phyloP scores from a whole-genome alignment of 1,140 invertebrate species.

The Ganaspis sp. region DNA sequence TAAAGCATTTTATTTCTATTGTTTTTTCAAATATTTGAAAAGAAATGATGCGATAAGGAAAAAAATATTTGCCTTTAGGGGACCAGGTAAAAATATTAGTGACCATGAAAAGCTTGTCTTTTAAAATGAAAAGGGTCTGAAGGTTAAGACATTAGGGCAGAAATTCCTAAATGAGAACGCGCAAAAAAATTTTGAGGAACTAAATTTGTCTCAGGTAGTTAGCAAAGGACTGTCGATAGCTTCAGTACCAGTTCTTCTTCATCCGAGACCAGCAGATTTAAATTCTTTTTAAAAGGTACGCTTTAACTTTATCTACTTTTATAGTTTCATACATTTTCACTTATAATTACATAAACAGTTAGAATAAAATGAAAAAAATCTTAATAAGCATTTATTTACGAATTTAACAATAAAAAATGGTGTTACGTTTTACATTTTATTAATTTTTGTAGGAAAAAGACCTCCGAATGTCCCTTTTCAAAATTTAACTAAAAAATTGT shows the following conservation, averaged over 20 bases:
- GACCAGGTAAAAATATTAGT: not conserved
- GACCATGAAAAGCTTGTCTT: not conserved
- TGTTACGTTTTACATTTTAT: too few relatives aligned
- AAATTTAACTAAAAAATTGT: too few relatives aligned
- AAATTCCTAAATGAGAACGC: not conserved
- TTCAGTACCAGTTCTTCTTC: not conserved
- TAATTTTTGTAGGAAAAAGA: too few relatives aligned
- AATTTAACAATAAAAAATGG: too few relatives aligned
- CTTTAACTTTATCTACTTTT: too few relatives aligned
- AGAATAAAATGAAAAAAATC: too few relatives aligned
- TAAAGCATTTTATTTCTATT: too few relatives aligned
- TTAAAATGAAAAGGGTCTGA: constrained; percentile 6
- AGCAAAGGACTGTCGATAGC: not conserved
- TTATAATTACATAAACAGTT: too few relatives aligned
- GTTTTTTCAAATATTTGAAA: not conserved
- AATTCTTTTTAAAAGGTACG: not conserved
- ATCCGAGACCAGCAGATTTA: not conserved
- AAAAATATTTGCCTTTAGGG: not conserved
- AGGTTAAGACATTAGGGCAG: not conserved
- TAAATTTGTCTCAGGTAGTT: not conserved
- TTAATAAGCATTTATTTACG: too few relatives aligned
- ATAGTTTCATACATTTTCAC: too few relatives aligned
- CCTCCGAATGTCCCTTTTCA: too few relatives aligned
- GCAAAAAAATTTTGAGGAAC: not conserved
- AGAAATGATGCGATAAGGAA: not conserved